These are phyloP conservation scores for mouse (Mus musculus) DNA, from an alignment of 2,113 vertebrate genomes.

Conservation along the genomic window GRCm39 chrX:98662501-98663000, in stretches of 20 bases:
- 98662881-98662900: background rate
- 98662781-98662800: slow-evolving; percentile 14
- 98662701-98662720: background rate
- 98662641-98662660: background rate
- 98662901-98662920: background rate
- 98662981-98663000: background rate
- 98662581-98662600: background rate
- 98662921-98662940: background rate
- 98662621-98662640: background rate
- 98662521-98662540: slow-evolving; percentile 9
- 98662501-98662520: slow-evolving; percentile 15
- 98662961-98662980: background rate
- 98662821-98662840: background rate
- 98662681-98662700: slow-evolving; percentile 38
- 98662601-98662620: background rate
- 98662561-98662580: background rate
- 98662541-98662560: background rate
- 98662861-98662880: background rate
- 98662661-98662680: slow-evolving; percentile 18
- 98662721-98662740: slow-evolving; percentile 24
- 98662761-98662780: background rate
- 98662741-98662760: slow-evolving; percentile 1
- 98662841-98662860: slow-evolving; percentile 31
- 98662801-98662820: background rate
- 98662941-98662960: background rate